phyloP scores from a whole-genome alignment of 1,140 invertebrate genomes.

The Megalonaias nervosa region DNA sequence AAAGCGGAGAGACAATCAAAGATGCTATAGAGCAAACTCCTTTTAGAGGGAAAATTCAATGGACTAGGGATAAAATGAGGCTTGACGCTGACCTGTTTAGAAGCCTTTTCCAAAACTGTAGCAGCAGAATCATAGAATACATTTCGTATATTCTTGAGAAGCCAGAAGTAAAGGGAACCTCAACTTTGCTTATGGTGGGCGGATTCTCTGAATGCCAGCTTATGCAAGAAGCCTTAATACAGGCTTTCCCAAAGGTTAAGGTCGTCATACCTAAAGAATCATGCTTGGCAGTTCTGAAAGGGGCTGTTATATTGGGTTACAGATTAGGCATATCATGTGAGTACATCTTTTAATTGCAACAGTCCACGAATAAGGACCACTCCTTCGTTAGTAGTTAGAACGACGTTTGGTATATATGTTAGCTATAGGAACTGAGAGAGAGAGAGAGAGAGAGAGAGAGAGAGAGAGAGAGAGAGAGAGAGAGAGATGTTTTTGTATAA shows the following conservation, averaged over 20 bases:
- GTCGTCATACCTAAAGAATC: conserved; percentile 30
- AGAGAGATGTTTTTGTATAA: too few species aligned
- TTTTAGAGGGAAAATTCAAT: conserved; percentile 24
- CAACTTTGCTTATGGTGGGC: conserved; percentile 36
- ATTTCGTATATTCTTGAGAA: conserved; percentile 19
- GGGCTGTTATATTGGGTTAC: conserved; percentile 36
- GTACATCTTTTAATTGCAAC: too few species aligned
- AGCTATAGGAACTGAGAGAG: too few species aligned
- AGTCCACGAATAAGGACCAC: too few species aligned
- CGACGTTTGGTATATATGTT: too few species aligned
- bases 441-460: too few species aligned
- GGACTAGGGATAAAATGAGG: conserved; percentile 30
- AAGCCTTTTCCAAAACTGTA: conserved; percentile 24
- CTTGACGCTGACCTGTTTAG: conserved; percentile 24
- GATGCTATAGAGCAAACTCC: conserved; percentile 22
- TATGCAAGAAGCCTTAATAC: conserved; percentile 26
- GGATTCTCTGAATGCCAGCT: conserved; percentile 33
- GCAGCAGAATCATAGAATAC: conserved; percentile 26
- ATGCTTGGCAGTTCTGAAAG: conserved; percentile 25
- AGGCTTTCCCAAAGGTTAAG: conserved; percentile 18
- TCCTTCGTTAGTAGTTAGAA: too few species aligned
- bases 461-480: too few species aligned
- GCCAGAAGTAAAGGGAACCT: conserved; percentile 16
- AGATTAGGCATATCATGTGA: too few species aligned
- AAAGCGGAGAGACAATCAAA: conserved; percentile 5